phyloP scores from a whole-genome alignment of 2,797 vertebrate species.

The Halcyon chelicuti region DNA sequence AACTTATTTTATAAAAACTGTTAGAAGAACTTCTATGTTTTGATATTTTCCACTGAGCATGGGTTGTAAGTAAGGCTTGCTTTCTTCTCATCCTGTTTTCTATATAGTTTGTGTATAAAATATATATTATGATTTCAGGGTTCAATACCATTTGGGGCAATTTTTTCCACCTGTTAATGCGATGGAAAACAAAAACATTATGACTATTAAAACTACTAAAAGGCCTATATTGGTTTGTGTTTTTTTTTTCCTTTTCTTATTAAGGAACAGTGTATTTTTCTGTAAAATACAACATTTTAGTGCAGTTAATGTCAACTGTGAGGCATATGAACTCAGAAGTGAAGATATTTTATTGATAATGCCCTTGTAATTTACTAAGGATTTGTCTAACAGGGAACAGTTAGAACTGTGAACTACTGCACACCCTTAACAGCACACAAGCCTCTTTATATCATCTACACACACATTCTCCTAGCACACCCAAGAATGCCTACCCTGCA shows the following conservation, averaged over 20 bases:
- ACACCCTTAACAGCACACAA: not conserved
- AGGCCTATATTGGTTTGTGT: not conserved
- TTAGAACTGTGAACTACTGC: not conserved
- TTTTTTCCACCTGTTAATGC: not conserved
- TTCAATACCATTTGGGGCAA: not conserved
- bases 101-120: constrained; percentile 27
- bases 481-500: not conserved
- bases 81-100: not conserved
- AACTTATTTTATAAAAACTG: constrained; percentile 53
- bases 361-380: not conserved
- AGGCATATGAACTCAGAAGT: not conserved
- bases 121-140: not conserved
- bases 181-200: not conserved
- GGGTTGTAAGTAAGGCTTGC: not conserved
- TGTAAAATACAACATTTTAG: not conserved
- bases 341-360: not conserved
- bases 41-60: not conserved
- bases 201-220: not conserved
- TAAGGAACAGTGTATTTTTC: not conserved
- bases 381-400: not conserved
- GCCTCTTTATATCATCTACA: not conserved
- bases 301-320: not conserved
- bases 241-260: not conserved
- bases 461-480: not conserved
- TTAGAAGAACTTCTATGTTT: constrained; percentile 7